Evolutionary conservation across 2,113 vertebrate genomes (phyloP).

Genomic region (Rhynchomys soricoides): DNA sequence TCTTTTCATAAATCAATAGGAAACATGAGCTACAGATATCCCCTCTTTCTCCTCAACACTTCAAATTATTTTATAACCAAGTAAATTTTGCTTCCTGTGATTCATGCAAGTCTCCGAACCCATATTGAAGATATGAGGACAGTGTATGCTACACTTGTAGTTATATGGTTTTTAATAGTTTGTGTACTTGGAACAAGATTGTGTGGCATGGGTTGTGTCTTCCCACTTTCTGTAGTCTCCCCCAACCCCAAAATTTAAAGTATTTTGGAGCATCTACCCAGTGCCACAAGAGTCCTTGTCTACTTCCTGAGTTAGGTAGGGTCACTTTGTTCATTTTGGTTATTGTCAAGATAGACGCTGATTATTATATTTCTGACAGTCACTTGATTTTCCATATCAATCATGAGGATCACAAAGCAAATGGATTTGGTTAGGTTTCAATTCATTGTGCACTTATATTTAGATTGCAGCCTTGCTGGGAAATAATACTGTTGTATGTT

Average conservation of each 20-base stretch:
- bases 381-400: conserved; percentile 53
- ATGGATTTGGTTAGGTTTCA: conserved; percentile 61
- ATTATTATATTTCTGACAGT: conserved; percentile 40
- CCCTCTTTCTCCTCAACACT: conserved; percentile 16
- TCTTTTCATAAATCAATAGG: not conserved
- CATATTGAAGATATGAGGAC: not conserved
- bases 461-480: conserved; percentile 46
- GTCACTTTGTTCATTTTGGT: conserved; percentile 58
- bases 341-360: conserved; percentile 55
- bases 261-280: conserved; percentile 26
- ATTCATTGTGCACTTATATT: conserved; percentile 33
- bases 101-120: conserved; percentile 3
- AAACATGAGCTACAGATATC: conserved; percentile 8
- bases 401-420: conserved; percentile 63
- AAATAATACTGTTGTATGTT: conserved; percentile 63
- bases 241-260: not conserved
- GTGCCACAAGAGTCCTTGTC: not conserved
- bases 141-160: not conserved
- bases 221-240: not conserved
- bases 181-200: conserved; percentile 31
- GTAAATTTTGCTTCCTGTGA: conserved; percentile 23
- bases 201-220: not conserved
- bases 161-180: conserved; percentile 38
- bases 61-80: conserved; percentile 15
- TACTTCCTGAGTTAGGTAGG: conserved; percentile 40